Base-by-base conservation (phyloP, 1,140 invertebrate species). In the Drosophila kohkoa region DNA sequence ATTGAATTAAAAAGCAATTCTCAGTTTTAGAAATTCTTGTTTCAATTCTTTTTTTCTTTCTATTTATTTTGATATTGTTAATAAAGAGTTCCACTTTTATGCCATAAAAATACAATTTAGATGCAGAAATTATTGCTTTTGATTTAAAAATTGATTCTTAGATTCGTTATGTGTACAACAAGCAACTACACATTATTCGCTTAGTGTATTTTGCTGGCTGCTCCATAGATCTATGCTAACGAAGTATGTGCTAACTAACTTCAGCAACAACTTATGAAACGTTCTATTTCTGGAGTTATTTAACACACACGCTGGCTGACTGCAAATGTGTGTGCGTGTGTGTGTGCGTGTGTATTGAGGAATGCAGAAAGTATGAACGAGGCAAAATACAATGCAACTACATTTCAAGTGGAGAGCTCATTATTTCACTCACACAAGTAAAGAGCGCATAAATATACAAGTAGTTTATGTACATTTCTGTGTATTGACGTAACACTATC, bases 321-420 rank as follows among this genome's bases (percentile, higher is more conserved):
- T 7, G 28, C 10, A 4, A 5, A 20, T 35, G 30, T 10, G 41
- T 25, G 38, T 32, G 28, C 0, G 11, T 54, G 49, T 43, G 10
- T 38, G 35, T 32, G 32, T 32, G 32, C 5, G 1, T 32, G 32
- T 32, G 32, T 32, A 8, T 32, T 32, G 32, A 8, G 7, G 43
- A 13, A 13, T 13, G 43, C n/a, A 5, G 15, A 48, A 30, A n/a
- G 49, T 30, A n/a, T 51, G 32, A 67, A n/a, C 28, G 32, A 57
- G 59, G 59, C 16, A 5, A 32, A 46, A 54, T 48, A 54, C 48
- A 25, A 51, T 75, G 79, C 63, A 76, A 60, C 58, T 64, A 49
- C 68, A 69, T 49, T 65, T 62, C 58, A 35, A 59, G 35, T 54
- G 43, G 20, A 79, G 43, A 51, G 55, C 75, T 82, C 66, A 83